Percentiles rank a stretch among this genome's conserved stretches.
phyloP scores from a whole-genome alignment of 64 coral and sea anemone species.

The Montipora cactus region DNA sequence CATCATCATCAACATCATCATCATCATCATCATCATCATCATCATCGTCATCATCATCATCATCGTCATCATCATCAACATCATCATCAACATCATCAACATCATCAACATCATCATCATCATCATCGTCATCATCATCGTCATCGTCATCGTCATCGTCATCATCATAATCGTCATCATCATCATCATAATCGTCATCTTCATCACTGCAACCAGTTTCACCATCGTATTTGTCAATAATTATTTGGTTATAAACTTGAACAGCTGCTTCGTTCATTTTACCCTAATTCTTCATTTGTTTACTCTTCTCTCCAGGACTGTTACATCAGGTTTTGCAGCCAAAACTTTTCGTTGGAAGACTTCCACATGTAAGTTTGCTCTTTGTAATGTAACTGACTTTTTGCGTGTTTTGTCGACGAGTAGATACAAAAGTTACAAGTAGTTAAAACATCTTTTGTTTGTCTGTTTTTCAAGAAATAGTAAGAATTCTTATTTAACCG shows the following conservation, averaged over 20 bases:
- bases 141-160: not conserved
- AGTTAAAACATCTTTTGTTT: no score
- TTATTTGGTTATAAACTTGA: no score
- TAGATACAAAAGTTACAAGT: no score
- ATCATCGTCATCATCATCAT: not conserved
- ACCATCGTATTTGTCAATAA: no score
- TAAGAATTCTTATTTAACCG: no score
- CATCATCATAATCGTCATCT: not conserved
- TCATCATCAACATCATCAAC: not conserved
- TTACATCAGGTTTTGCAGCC: conserved; percentile 96
- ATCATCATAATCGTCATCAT: not conserved
- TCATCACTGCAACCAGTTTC: no score
- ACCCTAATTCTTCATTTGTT: not conserved
- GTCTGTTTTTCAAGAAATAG: no score
- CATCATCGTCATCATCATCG: not conserved
- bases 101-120: not conserved
- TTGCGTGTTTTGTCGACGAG: no score
- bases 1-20: no score
- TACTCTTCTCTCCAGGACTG: conserved; percentile 79
- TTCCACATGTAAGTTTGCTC: conserved; percentile 86
- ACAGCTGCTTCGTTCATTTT: not conserved
- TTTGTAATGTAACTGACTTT: not conserved
- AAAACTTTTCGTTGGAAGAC: conserved; percentile 95
- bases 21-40: no score
- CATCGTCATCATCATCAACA: not conserved